Evolutionary conservation across 2,888 invertebrate genomes (phyloP), one percentile per base, ranked within the genome.

Genomic region (Atrina japonica): DNA sequence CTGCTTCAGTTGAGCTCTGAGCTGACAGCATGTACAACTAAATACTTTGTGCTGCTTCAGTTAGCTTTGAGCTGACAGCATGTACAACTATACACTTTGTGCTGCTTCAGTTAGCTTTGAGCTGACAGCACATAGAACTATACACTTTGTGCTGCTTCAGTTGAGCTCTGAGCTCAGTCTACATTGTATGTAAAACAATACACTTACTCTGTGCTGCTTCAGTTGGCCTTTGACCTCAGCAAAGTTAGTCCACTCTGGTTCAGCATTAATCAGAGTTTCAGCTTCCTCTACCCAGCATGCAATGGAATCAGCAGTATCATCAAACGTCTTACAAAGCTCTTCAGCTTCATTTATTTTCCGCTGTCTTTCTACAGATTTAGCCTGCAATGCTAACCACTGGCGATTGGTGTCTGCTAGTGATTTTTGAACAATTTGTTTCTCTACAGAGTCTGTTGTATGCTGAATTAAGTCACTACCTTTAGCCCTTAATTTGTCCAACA

Each of bases 391-490:
- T 18, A 81, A 70, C 87, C 86, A 87, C 66, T 82, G 80, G 29
- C 78, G 70, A 73, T 84, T 85, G 45, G 83, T 77, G 53, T 82
- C 81, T 2, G 84, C 81, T 2, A 87, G 75, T 9, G 79, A 74
- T 64, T 83, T 80, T 75, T 85, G 87, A 6, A 85, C 81, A 0
- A 66, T 66, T 16, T 83, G 81, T 77, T 86, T 86, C 77, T 86
- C 86, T 0, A 76, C 66, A 1, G 78, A 74, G 49, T 86, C 82
- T 7, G 81, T 70, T 11, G 82, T 81, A 68, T 85, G 83, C 14
- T 77, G 73, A 35, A 85, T 83, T 11, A 87, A 75, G 47, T 84
- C 83, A 47, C 82, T 80, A n/a, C 86, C 87, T 50, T 81, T 84
- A 27, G 74, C 76, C 18, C 86, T 76, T n/a, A 87, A 76, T 18